Evolutionary conservation across 2,888 invertebrate genomes (phyloP).

Genomic region (Sepiola atlantica): DNA sequence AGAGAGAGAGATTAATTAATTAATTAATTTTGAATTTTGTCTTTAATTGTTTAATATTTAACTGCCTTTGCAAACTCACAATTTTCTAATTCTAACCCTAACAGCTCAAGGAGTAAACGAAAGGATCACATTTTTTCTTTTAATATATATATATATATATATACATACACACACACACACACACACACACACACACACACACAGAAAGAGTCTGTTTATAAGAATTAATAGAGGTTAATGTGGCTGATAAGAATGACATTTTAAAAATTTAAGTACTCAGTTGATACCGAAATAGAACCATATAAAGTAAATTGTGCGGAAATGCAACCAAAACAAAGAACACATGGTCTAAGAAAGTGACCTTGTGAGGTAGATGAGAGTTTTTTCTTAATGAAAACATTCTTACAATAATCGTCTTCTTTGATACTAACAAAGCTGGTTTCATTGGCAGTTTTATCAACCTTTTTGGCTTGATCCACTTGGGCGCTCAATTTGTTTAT

Average conservation of each 20-base stretch:
- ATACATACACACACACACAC: background rate
- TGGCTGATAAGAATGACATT: background rate
- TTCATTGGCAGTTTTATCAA: background rate
- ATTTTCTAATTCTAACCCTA: too few species aligned
- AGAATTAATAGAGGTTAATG: background rate
- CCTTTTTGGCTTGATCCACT: background rate
- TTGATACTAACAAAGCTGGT: background rate
- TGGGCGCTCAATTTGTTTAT: background rate
- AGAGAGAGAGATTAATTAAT: too few species aligned
- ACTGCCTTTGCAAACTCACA: too few species aligned
- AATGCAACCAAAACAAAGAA: background rate
- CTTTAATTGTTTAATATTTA: too few species aligned
- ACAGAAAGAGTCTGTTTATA: too few species aligned
- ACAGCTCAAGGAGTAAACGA: too few species aligned
- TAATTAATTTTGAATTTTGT: too few species aligned
- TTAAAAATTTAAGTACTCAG: background rate
- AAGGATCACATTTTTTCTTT: too few species aligned
- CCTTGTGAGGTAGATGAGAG: background rate
- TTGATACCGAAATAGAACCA: background rate
- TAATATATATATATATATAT: background rate
- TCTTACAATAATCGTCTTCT: background rate
- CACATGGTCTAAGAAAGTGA: background rate
- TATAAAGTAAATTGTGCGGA: background rate
- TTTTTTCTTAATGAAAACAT: background rate
- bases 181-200: background rate